phyloP scores from a whole-genome alignment of 2,113 vertebrate genomes.

The Steatornis caripensis region DNA sequence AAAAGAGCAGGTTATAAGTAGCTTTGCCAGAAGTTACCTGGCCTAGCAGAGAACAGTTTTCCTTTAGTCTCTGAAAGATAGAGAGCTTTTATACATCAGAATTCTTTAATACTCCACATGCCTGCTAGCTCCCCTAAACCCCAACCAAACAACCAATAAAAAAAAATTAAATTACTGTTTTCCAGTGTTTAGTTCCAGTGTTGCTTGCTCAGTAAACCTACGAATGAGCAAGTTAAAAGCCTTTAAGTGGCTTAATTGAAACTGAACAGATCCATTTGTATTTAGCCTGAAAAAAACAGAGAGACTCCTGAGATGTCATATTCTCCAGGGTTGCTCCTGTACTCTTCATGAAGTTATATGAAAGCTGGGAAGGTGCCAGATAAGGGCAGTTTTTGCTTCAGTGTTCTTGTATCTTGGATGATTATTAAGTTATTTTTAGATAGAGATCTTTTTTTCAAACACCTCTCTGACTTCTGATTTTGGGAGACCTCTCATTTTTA shows the following conservation, averaged over 20 bases:
- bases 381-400: not conserved
- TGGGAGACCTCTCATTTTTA: not conserved
- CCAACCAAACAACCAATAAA: not conserved
- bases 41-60: not conserved
- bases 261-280: not conserved
- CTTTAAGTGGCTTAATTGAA: not conserved
- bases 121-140: accelerated
- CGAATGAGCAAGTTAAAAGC: not conserved
- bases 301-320: not conserved
- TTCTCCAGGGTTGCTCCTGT: not conserved
- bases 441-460: not conserved
- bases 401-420: not conserved
- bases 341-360: not conserved
- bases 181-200: not conserved
- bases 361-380: not conserved
- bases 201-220: not conserved
- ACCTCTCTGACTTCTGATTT: not conserved
- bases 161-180: not conserved
- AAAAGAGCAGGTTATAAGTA: not conserved
- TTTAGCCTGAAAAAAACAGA: not conserved
- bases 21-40: not conserved
- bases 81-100: not conserved
- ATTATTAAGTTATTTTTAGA: not conserved
- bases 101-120: not conserved
- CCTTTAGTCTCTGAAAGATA: not conserved